Conservation (phyloP, 2,797 vertebrate species). For the Manis javanica region DNA sequence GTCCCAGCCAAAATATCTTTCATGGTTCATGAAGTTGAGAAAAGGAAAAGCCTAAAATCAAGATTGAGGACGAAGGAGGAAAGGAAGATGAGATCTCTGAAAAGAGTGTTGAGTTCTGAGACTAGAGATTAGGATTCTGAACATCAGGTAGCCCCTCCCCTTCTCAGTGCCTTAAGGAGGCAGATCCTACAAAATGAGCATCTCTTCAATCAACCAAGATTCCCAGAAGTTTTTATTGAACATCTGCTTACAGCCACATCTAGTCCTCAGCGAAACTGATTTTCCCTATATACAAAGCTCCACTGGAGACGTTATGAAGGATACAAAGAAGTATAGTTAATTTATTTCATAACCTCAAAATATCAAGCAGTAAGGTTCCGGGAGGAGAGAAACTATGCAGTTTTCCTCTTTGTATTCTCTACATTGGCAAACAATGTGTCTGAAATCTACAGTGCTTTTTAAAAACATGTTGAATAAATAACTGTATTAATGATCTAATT, state of each 20-base stretch:
- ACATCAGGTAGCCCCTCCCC: neutral
- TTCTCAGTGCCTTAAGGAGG: neutral
- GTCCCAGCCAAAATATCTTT: neutral
- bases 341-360: neutral
- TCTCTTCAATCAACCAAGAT: neutral
- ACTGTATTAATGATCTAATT: neutral
- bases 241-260: neutral
- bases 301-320: neutral
- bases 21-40: neutral
- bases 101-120: constrained; percentile 12
- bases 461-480: neutral
- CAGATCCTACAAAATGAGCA: neutral
- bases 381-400: neutral
- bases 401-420: constrained; percentile 30
- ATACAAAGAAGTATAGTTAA: neutral
- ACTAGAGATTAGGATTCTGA: neutral
- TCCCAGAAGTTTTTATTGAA: neutral
- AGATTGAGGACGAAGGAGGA: neutral
- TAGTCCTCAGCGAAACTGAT: constrained; percentile 33
- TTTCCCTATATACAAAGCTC: neutral
- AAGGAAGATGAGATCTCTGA: neutral
- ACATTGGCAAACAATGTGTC: neutral
- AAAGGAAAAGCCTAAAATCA: constrained; percentile 22
- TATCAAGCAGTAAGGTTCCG: neutral
- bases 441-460: neutral